Conservation (phyloP, 2,888 invertebrate genomes). For the Drosophila lacicola region DNA sequence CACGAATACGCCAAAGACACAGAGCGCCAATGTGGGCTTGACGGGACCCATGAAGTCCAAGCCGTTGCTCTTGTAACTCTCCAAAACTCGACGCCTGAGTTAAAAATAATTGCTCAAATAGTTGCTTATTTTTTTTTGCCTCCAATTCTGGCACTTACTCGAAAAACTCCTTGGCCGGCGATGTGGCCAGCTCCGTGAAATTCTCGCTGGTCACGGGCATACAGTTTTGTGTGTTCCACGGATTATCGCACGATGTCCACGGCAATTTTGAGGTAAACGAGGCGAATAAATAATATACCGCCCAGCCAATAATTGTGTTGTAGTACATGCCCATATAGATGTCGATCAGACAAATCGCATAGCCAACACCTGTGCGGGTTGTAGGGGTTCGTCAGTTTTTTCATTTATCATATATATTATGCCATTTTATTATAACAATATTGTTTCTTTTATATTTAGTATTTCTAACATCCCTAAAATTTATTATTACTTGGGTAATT, state of each 20-base stretch:
- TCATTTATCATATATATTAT: no score
- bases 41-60: slow-evolving; percentile 95
- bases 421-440: no score
- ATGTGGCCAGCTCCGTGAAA: slow-evolving; percentile 87
- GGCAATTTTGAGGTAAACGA: slow-evolving; percentile 93
- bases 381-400: no score
- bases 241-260: slow-evolving; percentile 94
- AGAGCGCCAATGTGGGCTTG: slow-evolving; percentile 94
- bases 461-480: no score
- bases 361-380: slow-evolving; percentile 92
- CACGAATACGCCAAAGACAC: slow-evolving; percentile 95
- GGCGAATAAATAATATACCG: slow-evolving; percentile 94
- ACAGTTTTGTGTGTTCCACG: slow-evolving; percentile 94
- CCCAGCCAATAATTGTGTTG: slow-evolving; percentile 98
- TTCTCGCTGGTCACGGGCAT: slow-evolving; percentile 88
- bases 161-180: slow-evolving; percentile 95
- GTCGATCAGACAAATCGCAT: slow-evolving; percentile 97
- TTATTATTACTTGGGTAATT: no score
- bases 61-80: slow-evolving; percentile 92
- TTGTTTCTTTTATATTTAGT: no score
- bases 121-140: background rate
- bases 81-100: slow-evolving; percentile 92
- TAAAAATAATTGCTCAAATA: background rate
- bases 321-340: slow-evolving; percentile 98
- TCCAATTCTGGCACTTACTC: slow-evolving; percentile 87